Evolutionary conservation across 2,888 invertebrate species (phyloP), one percentile per base, ranked within the genome.

Genomic region (Chrysomela aeneicollis): DNA sequence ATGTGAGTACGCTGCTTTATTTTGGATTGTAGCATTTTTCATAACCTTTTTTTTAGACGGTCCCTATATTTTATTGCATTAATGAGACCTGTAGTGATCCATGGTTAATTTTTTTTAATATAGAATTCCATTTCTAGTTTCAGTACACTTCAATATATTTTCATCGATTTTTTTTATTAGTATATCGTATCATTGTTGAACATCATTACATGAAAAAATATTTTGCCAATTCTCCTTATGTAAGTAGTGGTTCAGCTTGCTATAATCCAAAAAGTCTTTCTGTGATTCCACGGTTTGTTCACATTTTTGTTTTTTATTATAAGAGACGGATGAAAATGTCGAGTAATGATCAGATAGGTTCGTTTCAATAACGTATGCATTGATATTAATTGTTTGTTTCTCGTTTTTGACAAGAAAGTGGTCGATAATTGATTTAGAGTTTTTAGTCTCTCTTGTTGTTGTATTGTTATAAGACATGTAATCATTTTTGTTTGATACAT

Each of bases 151-250:
- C 18, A 17, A 18, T 32, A 53, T 53, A 35, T 53, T 53, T 3
- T n/a, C n/a, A 52, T 52, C 26, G 6, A 52, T 52, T 52, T 52
- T 51, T 53, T 6, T 6, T 32, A 35, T 53, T 12, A 53, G 5
- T 32, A 47, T 47, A 15, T 17, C 47, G 17, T 18, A 47, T 5
- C 47, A 47, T 8, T 47, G 6, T 9, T 17, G 53, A 17, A 53
- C 35, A 32, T 35, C 53, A 32, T 53, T 17, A 8, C 32, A 30
- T 19, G 18, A 30, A 32, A 17, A 30, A 35, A 35, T 53, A 35
- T 53, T 30, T 53, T 53, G 17, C 32, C 53, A 53, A 18, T 53
- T 53, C 18, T 32, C 32, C 26, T 35, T 32, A n/a, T 15, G 15
- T 32, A 53, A 51, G 8, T 19, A 30, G 17, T 32, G 52, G 17